Percentiles rank a stretch among this genome's conserved stretches.
phyloP scores from a whole-genome alignment of 2,888 invertebrate species.

The Cylindroiulus punctatus region DNA sequence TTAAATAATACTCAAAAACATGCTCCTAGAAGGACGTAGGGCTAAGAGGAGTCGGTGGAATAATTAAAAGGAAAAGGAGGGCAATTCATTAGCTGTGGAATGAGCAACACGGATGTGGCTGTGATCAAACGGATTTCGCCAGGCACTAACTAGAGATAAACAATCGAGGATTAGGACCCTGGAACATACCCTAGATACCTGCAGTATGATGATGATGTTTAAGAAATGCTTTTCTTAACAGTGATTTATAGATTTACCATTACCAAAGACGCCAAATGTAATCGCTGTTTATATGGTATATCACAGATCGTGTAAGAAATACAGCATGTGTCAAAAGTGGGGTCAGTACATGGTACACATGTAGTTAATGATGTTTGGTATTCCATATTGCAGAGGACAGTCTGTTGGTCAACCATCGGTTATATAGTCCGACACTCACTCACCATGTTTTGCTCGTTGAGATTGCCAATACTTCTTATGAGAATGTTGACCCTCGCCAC shows the following conservation, averaged over 20 bases:
- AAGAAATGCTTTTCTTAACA: too few relatives aligned
- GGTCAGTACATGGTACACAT: too few relatives aligned
- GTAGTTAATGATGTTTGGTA: too few relatives aligned
- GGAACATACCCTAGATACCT: too few relatives aligned
- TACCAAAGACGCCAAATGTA: too few relatives aligned
- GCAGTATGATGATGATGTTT: too few relatives aligned
- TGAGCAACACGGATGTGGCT: not conserved
- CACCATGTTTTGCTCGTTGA: slow-evolving; percentile 99
- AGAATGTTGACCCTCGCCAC: slow-evolving; percentile 97
- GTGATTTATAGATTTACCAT: too few relatives aligned
- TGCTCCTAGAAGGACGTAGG: not conserved
- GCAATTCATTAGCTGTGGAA: not conserved
- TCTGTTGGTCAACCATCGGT: not conserved
- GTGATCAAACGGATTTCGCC: not conserved
- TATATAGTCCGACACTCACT: slow-evolving; percentile 71
- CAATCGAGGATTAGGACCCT: not conserved
- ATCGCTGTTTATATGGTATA: too few relatives aligned
- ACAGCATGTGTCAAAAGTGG: too few relatives aligned
- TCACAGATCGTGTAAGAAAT: too few relatives aligned
- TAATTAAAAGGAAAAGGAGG: not conserved
- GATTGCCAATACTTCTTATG: slow-evolving; percentile 96
- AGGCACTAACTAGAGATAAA: not conserved
- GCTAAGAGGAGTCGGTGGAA: not conserved
- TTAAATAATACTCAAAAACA: slow-evolving; percentile 3
- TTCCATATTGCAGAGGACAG: too few relatives aligned